Conservation (phyloP, 2,888 invertebrate genomes). For the Toxonevra muliebris region DNA sequence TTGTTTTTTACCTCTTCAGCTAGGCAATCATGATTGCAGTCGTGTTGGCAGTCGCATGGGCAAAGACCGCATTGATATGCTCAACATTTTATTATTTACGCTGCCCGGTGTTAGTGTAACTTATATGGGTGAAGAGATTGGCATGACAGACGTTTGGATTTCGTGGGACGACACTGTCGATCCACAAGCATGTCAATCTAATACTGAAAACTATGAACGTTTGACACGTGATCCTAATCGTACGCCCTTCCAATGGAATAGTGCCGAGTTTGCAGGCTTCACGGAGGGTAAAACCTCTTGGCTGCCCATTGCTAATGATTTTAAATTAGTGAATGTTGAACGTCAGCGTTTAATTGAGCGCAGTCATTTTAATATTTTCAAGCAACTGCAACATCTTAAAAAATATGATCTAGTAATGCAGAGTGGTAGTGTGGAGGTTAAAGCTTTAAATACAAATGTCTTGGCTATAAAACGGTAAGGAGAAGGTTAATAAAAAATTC, state of each 20-base stretch:
- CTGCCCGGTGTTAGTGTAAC: conserved; percentile 85
- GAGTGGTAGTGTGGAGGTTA: conserved; percentile 67
- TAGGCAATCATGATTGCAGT: conserved; percentile 81
- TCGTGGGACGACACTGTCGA: conserved; percentile 66
- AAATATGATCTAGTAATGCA: conserved; percentile 66
- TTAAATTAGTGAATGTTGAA: conserved; percentile 69
- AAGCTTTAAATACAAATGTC: conserved; percentile 62
- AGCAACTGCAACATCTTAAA: conserved; percentile 66
- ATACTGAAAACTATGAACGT: conserved; percentile 68
- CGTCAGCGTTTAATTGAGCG: conserved; percentile 63
- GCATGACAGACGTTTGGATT: no score
- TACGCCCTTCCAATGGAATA: no score
- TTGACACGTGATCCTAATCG: conserved; percentile 74
- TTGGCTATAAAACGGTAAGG: conserved; percentile 64
- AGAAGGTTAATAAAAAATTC: no score
- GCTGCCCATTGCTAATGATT: conserved; percentile 68
- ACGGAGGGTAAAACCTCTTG: conserved; percentile 53
- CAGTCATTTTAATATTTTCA: conserved; percentile 72
- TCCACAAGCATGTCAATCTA: conserved; percentile 69
- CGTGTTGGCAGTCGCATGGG: conserved; percentile 77
- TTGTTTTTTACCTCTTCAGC: no score
- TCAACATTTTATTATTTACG: conserved; percentile 81
- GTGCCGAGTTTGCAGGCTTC: conserved; percentile 59
- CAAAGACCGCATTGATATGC: conserved; percentile 74
- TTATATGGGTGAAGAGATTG: conserved; percentile 78